Conservation (phyloP, 2,888 invertebrate genomes). For the Dioctria rufipes region DNA sequence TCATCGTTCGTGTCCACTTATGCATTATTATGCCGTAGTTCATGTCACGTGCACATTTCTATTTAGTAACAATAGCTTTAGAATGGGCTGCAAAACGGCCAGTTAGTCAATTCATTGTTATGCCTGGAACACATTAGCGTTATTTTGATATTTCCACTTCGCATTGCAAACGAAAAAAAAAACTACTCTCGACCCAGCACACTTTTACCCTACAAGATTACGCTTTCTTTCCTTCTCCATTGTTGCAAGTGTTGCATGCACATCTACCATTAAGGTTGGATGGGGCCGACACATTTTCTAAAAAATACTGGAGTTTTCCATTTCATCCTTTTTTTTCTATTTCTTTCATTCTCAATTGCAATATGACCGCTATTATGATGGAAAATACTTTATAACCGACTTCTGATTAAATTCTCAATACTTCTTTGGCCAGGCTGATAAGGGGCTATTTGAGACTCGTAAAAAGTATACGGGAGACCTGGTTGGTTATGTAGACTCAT, state of each 20-base stretch:
- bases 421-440: conserved; percentile 21
- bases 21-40: not conserved
- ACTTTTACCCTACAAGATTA: not conserved
- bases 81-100: conserved; percentile 45
- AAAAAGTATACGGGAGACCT: conserved; percentile 25
- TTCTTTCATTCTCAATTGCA: conserved; percentile 1
- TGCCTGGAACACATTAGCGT: conserved; percentile 36
- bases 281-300: not conserved
- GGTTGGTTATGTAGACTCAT: conserved; percentile 3
- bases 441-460: conserved; percentile 14
- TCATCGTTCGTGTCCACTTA: not conserved
- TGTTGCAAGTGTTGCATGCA: conserved; percentile 33
- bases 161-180: not conserved
- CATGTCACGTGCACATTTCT: conserved; percentile 42
- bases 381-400: conserved; percentile 22
- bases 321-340: not conserved
- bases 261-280: conserved; percentile 40
- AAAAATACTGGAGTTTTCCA: not conserved
- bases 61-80: conserved; percentile 16
- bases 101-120: conserved; percentile 49
- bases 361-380: conserved; percentile 28
- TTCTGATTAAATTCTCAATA: conserved; percentile 47
- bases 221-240: not conserved
- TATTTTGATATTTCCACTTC: conserved; percentile 28
- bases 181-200: not conserved